phyloP scores from a whole-genome alignment of 2,113 vertebrate genomes.

The Lagopus leucura region DNA sequence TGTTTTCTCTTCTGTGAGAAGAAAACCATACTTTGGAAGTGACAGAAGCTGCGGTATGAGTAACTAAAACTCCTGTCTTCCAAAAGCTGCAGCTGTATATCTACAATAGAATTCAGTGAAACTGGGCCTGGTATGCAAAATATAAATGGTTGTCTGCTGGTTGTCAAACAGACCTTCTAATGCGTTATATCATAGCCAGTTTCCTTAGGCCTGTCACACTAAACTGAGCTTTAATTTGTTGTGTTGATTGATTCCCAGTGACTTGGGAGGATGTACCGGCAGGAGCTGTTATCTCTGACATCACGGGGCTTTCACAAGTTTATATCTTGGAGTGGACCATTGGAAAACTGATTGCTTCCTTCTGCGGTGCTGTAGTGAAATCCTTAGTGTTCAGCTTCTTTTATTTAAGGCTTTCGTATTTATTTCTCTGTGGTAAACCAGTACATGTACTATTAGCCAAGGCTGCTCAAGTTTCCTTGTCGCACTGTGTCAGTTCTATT shows the following conservation, averaged over 20 bases:
- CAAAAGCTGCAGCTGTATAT: neutral
- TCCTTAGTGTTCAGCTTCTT: neutral
- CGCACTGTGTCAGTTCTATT: neutral
- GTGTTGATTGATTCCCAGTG: neutral
- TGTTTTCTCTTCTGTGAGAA: neutral
- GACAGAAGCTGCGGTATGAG: neutral
- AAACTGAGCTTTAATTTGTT: neutral
- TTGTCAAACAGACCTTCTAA: neutral
- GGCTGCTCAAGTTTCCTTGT: neutral
- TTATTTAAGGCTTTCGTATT: neutral
- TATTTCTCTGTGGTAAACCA: neutral
- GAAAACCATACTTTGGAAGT: neutral
- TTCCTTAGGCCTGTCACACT: neutral
- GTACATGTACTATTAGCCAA: neutral
- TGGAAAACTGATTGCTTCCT: slow-evolving; percentile 1
- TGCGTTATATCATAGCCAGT: neutral
- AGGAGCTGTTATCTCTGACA: neutral
- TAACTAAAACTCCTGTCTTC: neutral
- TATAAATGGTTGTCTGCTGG: neutral
- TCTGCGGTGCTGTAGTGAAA: neutral
- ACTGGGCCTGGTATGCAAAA: neutral
- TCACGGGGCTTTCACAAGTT: neutral
- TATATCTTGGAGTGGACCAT: neutral
- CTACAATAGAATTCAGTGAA: neutral
- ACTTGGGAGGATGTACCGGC: neutral